Percentiles rank a stretch among this genome's conserved stretches.
Evolutionary conservation across 2,113 vertebrate genomes (phyloP).

Genomic region (Nesoenas mayeri): DNA sequence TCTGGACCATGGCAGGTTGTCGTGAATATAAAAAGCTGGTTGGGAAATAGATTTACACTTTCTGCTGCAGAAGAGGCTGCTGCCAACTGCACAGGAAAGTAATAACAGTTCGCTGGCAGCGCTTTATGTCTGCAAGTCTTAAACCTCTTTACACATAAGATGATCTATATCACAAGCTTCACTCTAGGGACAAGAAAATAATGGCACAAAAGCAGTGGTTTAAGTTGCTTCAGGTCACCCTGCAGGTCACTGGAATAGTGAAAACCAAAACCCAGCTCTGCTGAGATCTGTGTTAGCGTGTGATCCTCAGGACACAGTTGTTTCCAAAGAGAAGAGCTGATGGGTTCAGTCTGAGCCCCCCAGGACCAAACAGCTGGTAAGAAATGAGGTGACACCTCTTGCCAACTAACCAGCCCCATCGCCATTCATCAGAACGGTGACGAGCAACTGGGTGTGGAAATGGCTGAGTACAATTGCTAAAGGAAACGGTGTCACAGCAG

Average conservation of each 20-base stretch:
- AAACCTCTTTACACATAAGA: not conserved
- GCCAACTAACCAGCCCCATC: not conserved
- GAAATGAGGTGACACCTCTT: not conserved
- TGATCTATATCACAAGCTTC: slow-evolving; percentile 13
- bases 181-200: not conserved
- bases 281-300: not conserved
- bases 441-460: not conserved
- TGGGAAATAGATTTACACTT: slow-evolving; percentile 50
- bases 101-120: not conserved
- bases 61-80: not conserved
- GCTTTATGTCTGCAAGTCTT: not conserved
- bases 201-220: not conserved
- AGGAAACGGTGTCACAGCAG: not conserved
- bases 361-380: not conserved
- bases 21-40: not conserved
- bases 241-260: not conserved
- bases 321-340: not conserved
- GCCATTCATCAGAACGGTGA: not conserved
- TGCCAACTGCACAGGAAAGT: not conserved
- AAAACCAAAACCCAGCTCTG: not conserved
- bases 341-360: not conserved
- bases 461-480: fast-evolving
- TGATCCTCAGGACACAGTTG: not conserved
- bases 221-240: slow-evolving; percentile 1
- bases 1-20: slow-evolving; percentile 37